Base-by-base conservation (phyloP, 2,797 vertebrate genomes). In the Petrocephalus schoutedeni region DNA sequence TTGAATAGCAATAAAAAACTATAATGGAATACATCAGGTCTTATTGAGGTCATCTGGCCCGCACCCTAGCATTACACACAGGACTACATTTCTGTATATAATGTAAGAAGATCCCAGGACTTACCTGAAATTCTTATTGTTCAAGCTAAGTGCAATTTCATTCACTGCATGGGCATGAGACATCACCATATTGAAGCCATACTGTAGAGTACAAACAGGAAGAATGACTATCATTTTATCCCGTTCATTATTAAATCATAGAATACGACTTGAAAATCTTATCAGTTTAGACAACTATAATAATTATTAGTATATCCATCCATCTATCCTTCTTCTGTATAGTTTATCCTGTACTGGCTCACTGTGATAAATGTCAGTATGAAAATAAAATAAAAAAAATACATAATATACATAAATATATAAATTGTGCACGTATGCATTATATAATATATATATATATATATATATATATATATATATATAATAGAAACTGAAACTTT, bases 141-240 rank as follows among this genome's bases (percentile, higher is more conserved):
- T 99, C 90, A 99, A 92, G 89, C 98, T 99, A 89, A 99, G 96
- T 92, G 98, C 98, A 93, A 99, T 99, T 95, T 99, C 98, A 56
- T 99, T 99, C 89, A 99, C 98, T 90, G 98, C 98, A 36, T 99
- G 97, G 0, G 97, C 97, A 86, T 99, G 98, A 0, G 98, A 99
- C 98, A 99, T 99, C 87, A 99, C 98, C 98, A 99, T 97, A 93
- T 99, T 99, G 96, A 99, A 99, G 92, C 98, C 98, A 0, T 99
- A 99, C 98, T 99, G 94, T 57, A 93, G 58, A 59, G 45, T 90
- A 80, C 56, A 28, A 87, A 90, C 51, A 89, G 49, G 49, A 0
- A 54, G 23, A 54, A 51, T 53, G 3, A 21, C 7, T 7, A 53
- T 23, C 1, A 83, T 54, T n/a, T 12, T 14, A 12, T 49, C 45